phyloP scores from a whole-genome alignment of 35 echinoderm and acorn worm species.

The Ophiothrix spiculata region DNA sequence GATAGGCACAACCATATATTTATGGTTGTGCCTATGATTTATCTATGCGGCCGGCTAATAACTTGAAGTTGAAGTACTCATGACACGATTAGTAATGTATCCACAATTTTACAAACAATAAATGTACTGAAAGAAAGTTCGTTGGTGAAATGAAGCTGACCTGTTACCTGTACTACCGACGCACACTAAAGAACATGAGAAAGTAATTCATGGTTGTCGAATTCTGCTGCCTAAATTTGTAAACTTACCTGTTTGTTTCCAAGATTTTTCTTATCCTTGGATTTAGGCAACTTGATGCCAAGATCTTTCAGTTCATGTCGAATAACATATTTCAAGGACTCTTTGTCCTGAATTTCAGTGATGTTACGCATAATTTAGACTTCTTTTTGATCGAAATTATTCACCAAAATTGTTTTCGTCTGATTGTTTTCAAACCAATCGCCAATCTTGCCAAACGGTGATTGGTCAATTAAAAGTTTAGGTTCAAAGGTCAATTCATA shows the following conservation, averaged over 20 bases:
- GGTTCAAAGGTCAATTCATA: neutral
- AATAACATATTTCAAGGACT: slow-evolving; percentile 35
- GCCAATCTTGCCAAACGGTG: neutral
- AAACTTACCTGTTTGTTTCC: neutral
- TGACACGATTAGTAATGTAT: too few relatives aligned
- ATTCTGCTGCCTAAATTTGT: neutral
- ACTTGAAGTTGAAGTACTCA: too few relatives aligned
- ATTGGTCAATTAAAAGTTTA: neutral
- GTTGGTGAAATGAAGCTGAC: too few relatives aligned
- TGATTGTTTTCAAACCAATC: slow-evolving; percentile 1
- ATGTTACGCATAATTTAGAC: slow-evolving; percentile 28
- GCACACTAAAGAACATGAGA: too few relatives aligned
- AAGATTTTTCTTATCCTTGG: neutral
- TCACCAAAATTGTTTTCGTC: too few relatives aligned
- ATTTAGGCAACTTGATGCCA: slow-evolving; percentile 33
- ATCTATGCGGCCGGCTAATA: too few relatives aligned
- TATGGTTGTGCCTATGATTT: too few relatives aligned
- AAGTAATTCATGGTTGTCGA: neutral
- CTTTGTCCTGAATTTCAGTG: neutral
- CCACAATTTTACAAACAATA: too few relatives aligned
- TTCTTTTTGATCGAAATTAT: too few relatives aligned
- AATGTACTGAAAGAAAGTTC: too few relatives aligned
- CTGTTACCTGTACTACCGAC: too few relatives aligned
- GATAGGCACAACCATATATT: too few relatives aligned
- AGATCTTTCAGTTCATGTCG: slow-evolving; percentile 36